Percentiles rank a stretch among this genome's conserved stretches.
Evolutionary conservation across 2,888 invertebrate species (phyloP).

Genomic region (Scaptomyza cyrtandrae): DNA sequence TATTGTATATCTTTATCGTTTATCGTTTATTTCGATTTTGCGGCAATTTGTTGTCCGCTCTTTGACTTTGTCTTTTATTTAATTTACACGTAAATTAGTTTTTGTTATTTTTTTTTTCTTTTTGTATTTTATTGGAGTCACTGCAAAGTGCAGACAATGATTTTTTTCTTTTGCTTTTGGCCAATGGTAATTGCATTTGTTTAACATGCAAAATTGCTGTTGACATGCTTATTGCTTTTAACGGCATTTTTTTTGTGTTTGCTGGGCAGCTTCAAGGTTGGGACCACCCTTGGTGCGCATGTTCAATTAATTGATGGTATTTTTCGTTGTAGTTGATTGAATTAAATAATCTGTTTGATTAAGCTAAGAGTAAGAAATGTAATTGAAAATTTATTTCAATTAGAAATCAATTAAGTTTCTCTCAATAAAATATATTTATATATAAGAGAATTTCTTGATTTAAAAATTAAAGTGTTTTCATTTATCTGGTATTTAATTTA

Average conservation of each 20-base stretch:
- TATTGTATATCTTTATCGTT: constrained; percentile 41
- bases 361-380: constrained; percentile 17
- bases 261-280: constrained; percentile 52
- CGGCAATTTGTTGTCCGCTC: constrained; percentile 60
- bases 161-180: constrained; percentile 23
- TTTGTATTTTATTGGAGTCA: constrained; percentile 34
- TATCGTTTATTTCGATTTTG: constrained; percentile 21
- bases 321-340: constrained; percentile 46
- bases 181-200: constrained; percentile 66
- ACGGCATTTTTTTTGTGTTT: constrained; percentile 22
- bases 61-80: constrained; percentile 63
- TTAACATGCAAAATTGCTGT: constrained; percentile 67
- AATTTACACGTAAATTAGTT: constrained; percentile 70
- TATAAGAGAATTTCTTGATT: neutral
- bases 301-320: constrained; percentile 48
- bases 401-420: neutral
- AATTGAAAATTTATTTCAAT: constrained; percentile 10
- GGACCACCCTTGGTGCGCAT: constrained; percentile 56
- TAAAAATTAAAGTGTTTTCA: neutral
- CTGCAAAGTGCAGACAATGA: constrained; percentile 23
- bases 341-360: constrained; percentile 36
- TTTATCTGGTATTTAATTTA: neutral
- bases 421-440: neutral
- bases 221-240: constrained; percentile 64
- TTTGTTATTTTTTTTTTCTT: neutral